Evolutionary conservation across 2,888 invertebrate genomes (phyloP).

Genomic region (Caenorhabditis sulstoni): DNA sequence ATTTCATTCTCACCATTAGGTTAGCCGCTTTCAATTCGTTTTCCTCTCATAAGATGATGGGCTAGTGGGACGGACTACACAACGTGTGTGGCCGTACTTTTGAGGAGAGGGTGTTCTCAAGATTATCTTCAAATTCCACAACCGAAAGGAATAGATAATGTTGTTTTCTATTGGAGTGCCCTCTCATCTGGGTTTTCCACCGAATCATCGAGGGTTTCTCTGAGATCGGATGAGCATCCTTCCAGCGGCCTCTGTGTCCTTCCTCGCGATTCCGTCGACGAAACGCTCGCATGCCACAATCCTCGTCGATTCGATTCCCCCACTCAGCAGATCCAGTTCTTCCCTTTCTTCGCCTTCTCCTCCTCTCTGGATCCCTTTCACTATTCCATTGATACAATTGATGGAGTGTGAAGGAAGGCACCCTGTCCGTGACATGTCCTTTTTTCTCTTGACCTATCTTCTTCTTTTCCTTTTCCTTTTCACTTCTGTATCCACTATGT

Average conservation of each 20-base stretch:
- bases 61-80: too few species aligned
- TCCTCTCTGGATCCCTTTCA: constrained; percentile 6
- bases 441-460: constrained; percentile 41
- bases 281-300: not conserved
- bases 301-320: constrained; percentile 12
- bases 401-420: constrained; percentile 49
- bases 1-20: constrained; percentile 8
- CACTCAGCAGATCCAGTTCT: constrained; percentile 33
- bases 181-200: too few species aligned
- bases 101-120: too few species aligned
- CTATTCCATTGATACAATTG: constrained; percentile 47
- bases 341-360: constrained; percentile 24
- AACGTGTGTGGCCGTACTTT: too few species aligned
- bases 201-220: too few species aligned
- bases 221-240: too few species aligned
- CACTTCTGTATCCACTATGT: too few species aligned
- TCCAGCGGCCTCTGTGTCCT: too few species aligned
- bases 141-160: too few species aligned
- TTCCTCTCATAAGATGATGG: not conserved
- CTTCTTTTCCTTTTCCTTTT: not conserved
- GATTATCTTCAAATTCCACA: too few species aligned
- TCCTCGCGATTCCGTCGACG: too few species aligned
- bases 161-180: too few species aligned
- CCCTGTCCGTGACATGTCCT: constrained; percentile 14
- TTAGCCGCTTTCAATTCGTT: not conserved